Evolutionary conservation across 2,797 vertebrate species (phyloP), one percentile per base, ranked within the genome.

Genomic region (Myotis pilosus): DNA sequence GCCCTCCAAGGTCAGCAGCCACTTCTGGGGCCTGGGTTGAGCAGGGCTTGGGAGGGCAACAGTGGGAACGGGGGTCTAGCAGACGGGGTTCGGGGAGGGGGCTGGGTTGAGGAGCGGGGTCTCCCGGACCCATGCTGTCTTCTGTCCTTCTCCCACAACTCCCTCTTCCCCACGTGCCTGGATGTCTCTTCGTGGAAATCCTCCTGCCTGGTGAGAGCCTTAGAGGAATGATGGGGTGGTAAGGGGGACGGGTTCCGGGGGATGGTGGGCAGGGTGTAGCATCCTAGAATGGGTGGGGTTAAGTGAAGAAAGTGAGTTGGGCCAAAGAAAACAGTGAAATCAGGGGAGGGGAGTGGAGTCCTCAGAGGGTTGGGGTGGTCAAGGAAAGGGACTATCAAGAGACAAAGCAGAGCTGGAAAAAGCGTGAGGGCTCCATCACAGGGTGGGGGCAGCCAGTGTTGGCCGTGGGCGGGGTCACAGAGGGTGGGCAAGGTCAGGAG

Each of bases 1-100:
- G 36, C 92, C 98, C 0, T 98, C 98, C 95, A 99, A 99, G 98
- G 99, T 99, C 97, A 97, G 96, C 85, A 88, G 47, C 89, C 71
- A 17, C 64, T 62, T 87, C 75, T 60, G 75, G 94, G 74, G 81
- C 44, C 33, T 36, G 68, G 41, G 36, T 68, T 60, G 87, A 51
- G 71, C 30, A 30, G 55, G 49, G 82, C 3, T 16, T 36, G 60
- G 90, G 66, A 11, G 28, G 76, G 57, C 33, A 64, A 64, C 4
- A 1, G 47, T 68, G 78, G 92, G 79, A 75, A 71, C 10, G 25
- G 33, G 66, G 44, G 28, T 30, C 30, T 19, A 9, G 2, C 53
- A 10, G 0, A 0, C 1, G 0, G 36, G 36, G 33, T 30, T 84
- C 72, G 20, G 81, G 81, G 55, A 60, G 72, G 84, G 66, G 71